Percentiles rank a stretch among this genome's conserved stretches.
Conservation (phyloP, 2,888 invertebrate species). For the Ichneumoninae sp. region DNA sequence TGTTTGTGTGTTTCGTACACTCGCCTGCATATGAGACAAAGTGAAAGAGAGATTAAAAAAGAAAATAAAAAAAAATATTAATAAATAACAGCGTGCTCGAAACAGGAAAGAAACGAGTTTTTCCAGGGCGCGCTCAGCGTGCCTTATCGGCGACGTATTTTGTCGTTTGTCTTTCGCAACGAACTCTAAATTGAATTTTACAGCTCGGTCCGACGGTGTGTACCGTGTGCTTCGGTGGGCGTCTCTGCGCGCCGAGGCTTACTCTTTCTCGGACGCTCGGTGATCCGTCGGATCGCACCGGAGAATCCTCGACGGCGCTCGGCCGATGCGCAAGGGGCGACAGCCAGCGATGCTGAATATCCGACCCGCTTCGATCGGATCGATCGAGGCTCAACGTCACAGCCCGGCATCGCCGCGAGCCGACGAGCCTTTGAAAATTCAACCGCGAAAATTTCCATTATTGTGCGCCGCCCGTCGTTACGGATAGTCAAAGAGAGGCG, state of each 20-base stretch:
- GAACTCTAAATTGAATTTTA: slow-evolving; percentile 38
- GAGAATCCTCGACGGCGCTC: no score
- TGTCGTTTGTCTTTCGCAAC: slow-evolving; percentile 32
- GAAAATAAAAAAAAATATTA: neutral
- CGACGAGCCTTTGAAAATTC: slow-evolving; percentile 49
- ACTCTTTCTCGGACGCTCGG: slow-evolving; percentile 12
- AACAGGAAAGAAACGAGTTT: neutral
- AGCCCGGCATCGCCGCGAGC: neutral
- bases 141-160: slow-evolving; percentile 18
- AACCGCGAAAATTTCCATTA: slow-evolving; percentile 61
- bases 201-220: slow-evolving; percentile 3
- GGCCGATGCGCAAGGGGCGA: no score
- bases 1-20: neutral
- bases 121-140: neutral
- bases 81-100: neutral
- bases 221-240: neutral
- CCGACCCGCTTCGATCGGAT: slow-evolving; percentile 26
- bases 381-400: slow-evolving; percentile 16
- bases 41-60: neutral
- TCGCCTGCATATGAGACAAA: neutral
- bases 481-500: slow-evolving; percentile 8
- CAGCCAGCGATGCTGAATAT: neutral
- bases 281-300: neutral
- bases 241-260: neutral
- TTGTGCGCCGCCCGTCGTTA: slow-evolving; percentile 15